Evolutionary conservation across 2,113 vertebrate genomes (phyloP), one percentile per base, ranked within the genome.

Genomic region (Natator depressus): DNA sequence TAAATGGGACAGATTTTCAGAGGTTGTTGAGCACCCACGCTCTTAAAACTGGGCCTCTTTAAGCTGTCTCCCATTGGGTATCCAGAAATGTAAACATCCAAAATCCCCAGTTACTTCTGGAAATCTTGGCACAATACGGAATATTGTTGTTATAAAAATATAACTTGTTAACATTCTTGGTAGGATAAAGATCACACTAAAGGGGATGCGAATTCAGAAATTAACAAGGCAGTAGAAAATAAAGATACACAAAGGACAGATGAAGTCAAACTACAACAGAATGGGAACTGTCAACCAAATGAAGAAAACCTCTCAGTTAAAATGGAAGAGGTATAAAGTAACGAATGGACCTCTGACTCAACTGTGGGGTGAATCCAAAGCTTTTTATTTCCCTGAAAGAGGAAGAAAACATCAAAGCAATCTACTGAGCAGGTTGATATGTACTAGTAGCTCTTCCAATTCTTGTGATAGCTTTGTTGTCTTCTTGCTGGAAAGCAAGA

Each of bases 211-310:
- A 97, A 90, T 98, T 97, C 94, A 49, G 98, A 96, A 57, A 98
- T 97, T n/a, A 97, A 98, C 90, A 98, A 98, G 93, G 98, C 98
- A 85, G 89, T 82, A 65, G 98, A 98, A 59, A 97, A 91, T 65
- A 98, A 98, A 9, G 96, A 97, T 31, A 93, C 98, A 1, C 38
- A 98, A 97, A 96, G 98, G 98, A 95, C 82, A 94, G 98, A 97
- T 80, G 95, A 98, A 96, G 95, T 94, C 89, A 96, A 97, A 79
- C 94, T 97, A 31, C 98, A 98, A 42, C 99, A 99, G 84, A 99
- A 99, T 9, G 99, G 99, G 82, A 99, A 98, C 97, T 99, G 99
- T 98, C 98, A 98, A 93, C 98, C 97, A 62, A 98, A 98, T 84
- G 98, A 98, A 35, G 98, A 98, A 85, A 98, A 95, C 53, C 95